phyloP scores from a whole-genome alignment of 2,888 invertebrate genomes.

The Pteria penguin region DNA sequence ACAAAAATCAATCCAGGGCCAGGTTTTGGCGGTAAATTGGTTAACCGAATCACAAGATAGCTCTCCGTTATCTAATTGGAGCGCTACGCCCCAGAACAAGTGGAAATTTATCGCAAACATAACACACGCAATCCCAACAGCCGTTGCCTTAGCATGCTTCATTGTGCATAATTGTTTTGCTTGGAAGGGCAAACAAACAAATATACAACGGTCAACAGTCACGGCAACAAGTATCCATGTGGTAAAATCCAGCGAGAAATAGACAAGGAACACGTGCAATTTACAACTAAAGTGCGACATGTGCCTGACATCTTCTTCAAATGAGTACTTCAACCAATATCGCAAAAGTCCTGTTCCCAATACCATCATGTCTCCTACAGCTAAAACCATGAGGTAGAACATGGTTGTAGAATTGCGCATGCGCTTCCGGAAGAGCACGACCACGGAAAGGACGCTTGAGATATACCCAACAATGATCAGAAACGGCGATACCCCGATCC shows the following conservation, averaged over 20 bases:
- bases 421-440: slow-evolving; percentile 49
- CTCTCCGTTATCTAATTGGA: slow-evolving; percentile 44
- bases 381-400: slow-evolving; percentile 57
- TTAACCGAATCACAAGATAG: slow-evolving; percentile 38
- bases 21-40: slow-evolving; percentile 47
- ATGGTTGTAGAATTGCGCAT: slow-evolving; percentile 58
- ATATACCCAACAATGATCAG: slow-evolving; percentile 56
- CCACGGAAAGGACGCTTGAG: slow-evolving; percentile 56
- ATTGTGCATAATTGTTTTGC: slow-evolving; percentile 65
- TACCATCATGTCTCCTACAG: slow-evolving; percentile 55
- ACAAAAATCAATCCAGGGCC: slow-evolving; percentile 72
- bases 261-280: slow-evolving; percentile 73
- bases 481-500: slow-evolving; percentile 54
- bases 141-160: slow-evolving; percentile 55
- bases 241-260: slow-evolving; percentile 68
- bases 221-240: slow-evolving; percentile 75
- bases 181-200: slow-evolving; percentile 70
- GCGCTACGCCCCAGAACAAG: slow-evolving; percentile 70
- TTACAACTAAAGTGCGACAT: slow-evolving; percentile 67
- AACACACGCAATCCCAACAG: slow-evolving; percentile 46
- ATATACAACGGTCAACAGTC: slow-evolving; percentile 73
- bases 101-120: slow-evolving; percentile 68
- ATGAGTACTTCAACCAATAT: slow-evolving; percentile 59
- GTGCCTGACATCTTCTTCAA: slow-evolving; percentile 54
- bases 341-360: slow-evolving; percentile 59